Evolutionary conservation across 2,797 vertebrate genomes (phyloP).

Genomic region (Ctenopoma kingsleyae): DNA sequence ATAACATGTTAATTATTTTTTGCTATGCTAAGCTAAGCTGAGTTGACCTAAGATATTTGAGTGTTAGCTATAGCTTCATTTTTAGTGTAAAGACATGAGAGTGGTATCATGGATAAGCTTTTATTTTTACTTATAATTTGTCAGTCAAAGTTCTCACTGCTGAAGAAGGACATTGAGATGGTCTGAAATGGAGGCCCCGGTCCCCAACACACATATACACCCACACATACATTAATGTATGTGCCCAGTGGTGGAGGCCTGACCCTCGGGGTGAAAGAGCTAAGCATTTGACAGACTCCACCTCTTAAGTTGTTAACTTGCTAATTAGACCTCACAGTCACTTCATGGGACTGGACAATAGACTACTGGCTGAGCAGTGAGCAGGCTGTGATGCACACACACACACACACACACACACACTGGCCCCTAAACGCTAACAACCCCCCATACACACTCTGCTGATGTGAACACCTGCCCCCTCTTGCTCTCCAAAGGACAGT

Average conservation of each 20-base stretch:
- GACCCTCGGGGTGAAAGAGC: conserved; percentile 87
- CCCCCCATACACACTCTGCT: conserved; percentile 73
- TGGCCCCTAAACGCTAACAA: conserved; percentile 71
- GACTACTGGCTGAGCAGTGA: conserved; percentile 79
- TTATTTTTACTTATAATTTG: not conserved
- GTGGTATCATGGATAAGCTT: not conserved
- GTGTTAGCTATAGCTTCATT: not conserved
- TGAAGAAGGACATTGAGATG: not conserved
- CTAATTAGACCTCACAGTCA: conserved; percentile 89
- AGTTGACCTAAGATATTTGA: too few species aligned
- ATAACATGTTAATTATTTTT: not conserved
- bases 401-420: conserved; percentile 46
- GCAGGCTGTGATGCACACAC: conserved; percentile 50
- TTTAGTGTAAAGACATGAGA: not conserved
- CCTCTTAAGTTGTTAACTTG: conserved; percentile 93
- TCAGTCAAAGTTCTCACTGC: not conserved
- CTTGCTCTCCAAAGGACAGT: conserved; percentile 71
- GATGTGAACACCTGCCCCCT: conserved; percentile 77
- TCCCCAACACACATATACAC: conserved; percentile 32
- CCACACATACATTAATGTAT: conserved; percentile 53
- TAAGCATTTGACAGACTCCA: conserved; percentile 89
- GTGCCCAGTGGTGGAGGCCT: conserved; percentile 68
- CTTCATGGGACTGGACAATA: conserved; percentile 80
- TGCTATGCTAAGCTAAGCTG: not conserved
- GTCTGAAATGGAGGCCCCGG: conserved; percentile 3